phyloP scores from a whole-genome alignment of 1,140 invertebrate genomes.

The Cotesia vestalis region DNA sequence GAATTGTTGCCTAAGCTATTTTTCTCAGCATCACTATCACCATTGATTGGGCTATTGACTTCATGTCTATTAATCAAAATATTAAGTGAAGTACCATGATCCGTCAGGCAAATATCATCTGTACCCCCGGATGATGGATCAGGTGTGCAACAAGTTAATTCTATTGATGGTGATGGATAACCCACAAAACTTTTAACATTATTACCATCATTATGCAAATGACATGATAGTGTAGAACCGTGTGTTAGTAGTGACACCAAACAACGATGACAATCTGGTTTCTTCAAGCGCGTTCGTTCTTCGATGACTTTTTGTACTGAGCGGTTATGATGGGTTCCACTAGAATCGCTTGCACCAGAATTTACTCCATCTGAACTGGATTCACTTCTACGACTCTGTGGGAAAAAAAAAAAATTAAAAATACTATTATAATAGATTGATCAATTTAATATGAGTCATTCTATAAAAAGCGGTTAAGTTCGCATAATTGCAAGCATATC shows the following conservation, averaged over 20 bases:
- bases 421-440: not conserved
- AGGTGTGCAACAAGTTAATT: slow-evolving; percentile 50
- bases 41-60: slow-evolving; percentile 47
- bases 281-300: slow-evolving; percentile 43
- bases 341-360: slow-evolving; percentile 60
- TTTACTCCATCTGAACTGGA: slow-evolving; percentile 69
- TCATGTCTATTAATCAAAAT: slow-evolving; percentile 49
- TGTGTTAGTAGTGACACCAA: slow-evolving; percentile 70
- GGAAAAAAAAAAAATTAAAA: slow-evolving; percentile 36
- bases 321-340: slow-evolving; percentile 51
- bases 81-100: slow-evolving; percentile 37
- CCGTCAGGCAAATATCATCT: slow-evolving; percentile 57
- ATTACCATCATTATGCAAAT: slow-evolving; percentile 64
- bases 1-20: slow-evolving; percentile 72
- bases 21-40: slow-evolving; percentile 64
- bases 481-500: no score
- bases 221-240: slow-evolving; percentile 72
- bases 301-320: slow-evolving; percentile 47
- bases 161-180: slow-evolving; percentile 68
- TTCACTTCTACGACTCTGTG: slow-evolving; percentile 68
- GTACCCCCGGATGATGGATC: slow-evolving; percentile 59
- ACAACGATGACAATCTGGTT: slow-evolving; percentile 47
- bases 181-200: slow-evolving; percentile 68
- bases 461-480: no score
- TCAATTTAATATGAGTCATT: no score